Base-by-base conservation (phyloP, 2,113 vertebrate species). In the Dicaeum eximium region DNA sequence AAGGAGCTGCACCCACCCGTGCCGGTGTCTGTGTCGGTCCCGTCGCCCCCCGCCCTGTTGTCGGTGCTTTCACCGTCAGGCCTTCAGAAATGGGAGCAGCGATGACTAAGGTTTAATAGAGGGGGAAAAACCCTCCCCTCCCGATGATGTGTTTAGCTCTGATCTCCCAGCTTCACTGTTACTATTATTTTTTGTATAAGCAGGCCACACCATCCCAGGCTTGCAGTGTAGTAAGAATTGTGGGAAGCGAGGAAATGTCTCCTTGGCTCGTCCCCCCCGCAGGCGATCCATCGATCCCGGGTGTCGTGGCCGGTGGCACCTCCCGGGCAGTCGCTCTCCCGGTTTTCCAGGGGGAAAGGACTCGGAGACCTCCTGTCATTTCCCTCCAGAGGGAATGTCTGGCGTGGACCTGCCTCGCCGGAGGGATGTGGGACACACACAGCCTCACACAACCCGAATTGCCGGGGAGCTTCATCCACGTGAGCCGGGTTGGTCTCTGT, bases 51-150 rank as follows among this genome's bases (percentile, higher is more conserved):
- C 48, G 62, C 42, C 33, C 44, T 67, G 50, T 18, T 58, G 42
- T 38, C 70, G 70, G 24, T 48, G 11, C 85, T 74, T 86, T 47
- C 47, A 38, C 54, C 9, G 24, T 31, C 57, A 86, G 95, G 91
- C 96, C 95, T 94, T 94, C 67, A 23, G 10, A 42, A 80, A 60
- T 24, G 78, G 57, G 66, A 67, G 90, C 92, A 53, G 74, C 90
- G 72, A 92, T 97, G 97, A 96, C 95, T 95, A 51, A 97, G 96
- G 93, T 45, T 80, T 88, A 75, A 51, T 11, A 45, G 74, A 31
- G 82, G 25, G 25, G 37, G 58, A 23, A 35, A 13, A 80, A 31
- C 11, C 42, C 54, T 77, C 25, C 44, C 35, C 35, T 47, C 9
- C 11, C 4, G 27, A 15, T 23, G 61, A 25, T 61, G 75, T 75